These are phyloP conservation scores for Philereme transversata DNA, from an alignment of 2,888 invertebrate genomes.

Conservation along the genomic window DNA sequence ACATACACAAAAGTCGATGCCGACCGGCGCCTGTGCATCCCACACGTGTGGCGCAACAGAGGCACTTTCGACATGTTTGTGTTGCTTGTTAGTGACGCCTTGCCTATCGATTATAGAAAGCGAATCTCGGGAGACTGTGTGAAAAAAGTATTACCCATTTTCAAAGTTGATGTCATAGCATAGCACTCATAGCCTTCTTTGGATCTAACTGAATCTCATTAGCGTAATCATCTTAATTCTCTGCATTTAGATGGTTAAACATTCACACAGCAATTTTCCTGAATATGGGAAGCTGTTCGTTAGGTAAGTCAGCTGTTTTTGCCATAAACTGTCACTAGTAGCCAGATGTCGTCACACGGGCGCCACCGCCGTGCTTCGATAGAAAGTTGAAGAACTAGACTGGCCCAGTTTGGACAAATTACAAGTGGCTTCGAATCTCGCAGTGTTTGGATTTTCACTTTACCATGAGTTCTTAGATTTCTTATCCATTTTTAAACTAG, in stretches of 20 bases:
- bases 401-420: conserved; percentile 66
- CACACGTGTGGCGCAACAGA: conserved; percentile 81
- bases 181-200: conserved; percentile 40
- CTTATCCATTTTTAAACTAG: conserved; percentile 7
- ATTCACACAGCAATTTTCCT: conserved; percentile 37
- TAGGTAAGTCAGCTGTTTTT: conserved; percentile 38
- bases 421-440: conserved; percentile 59
- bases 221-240: conserved; percentile 44
- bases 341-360: conserved; percentile 58
- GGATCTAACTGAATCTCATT: conserved; percentile 43
- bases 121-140: conserved; percentile 57
- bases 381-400: conserved; percentile 81
- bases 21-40: conserved; percentile 76
- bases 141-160: conserved; percentile 47
- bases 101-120: conserved; percentile 71
- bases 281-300: conserved; percentile 40
- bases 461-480: conserved; percentile 24
- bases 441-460: conserved; percentile 64
- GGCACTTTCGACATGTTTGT: conserved; percentile 81
- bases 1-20: conserved; percentile 57
- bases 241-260: conserved; percentile 36
- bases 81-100: conserved; percentile 69
- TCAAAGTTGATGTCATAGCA: conserved; percentile 54
- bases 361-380: conserved; percentile 68
- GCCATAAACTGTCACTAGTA: conserved; percentile 53